Evolutionary conservation across 2,113 vertebrate genomes (phyloP).

Genomic region (Carlito syrichta): DNA sequence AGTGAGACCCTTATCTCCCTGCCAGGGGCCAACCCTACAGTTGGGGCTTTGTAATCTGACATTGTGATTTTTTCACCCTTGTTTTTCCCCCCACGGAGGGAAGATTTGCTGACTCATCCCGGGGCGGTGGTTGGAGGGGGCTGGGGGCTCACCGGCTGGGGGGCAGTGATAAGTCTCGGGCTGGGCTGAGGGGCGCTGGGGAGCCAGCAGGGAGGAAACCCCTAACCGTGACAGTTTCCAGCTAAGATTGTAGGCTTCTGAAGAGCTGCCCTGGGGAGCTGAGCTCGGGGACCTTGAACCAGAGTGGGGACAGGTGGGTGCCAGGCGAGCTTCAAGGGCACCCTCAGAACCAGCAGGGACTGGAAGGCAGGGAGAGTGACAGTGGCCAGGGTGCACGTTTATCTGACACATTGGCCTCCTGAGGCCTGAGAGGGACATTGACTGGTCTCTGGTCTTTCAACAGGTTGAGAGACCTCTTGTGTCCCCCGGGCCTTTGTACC

Average conservation of each 20-base stretch:
- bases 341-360: neutral
- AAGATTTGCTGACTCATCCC: constrained; percentile 85
- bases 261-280: neutral
- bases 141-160: constrained; percentile 76
- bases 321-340: neutral
- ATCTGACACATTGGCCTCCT: neutral
- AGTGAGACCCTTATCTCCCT: constrained; percentile 64
- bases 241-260: constrained; percentile 74
- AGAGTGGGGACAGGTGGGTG: neutral
- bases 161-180: constrained; percentile 79
- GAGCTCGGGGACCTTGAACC: neutral
- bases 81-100: constrained; percentile 69
- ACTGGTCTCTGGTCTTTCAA: neutral
- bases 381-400: rapidly evolving
- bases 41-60: constrained; percentile 82
- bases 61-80: constrained; percentile 84
- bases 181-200: constrained; percentile 58
- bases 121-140: constrained; percentile 73
- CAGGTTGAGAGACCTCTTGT: neutral
- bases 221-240: constrained; percentile 59
- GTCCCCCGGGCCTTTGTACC: neutral
- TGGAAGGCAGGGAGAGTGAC: neutral
- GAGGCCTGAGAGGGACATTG: rapidly evolving
- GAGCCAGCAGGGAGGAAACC: constrained; percentile 59
- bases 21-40: constrained; percentile 46